Base-by-base conservation (phyloP, 2,113 vertebrate species). In the Ageneiosus marmoratus region DNA sequence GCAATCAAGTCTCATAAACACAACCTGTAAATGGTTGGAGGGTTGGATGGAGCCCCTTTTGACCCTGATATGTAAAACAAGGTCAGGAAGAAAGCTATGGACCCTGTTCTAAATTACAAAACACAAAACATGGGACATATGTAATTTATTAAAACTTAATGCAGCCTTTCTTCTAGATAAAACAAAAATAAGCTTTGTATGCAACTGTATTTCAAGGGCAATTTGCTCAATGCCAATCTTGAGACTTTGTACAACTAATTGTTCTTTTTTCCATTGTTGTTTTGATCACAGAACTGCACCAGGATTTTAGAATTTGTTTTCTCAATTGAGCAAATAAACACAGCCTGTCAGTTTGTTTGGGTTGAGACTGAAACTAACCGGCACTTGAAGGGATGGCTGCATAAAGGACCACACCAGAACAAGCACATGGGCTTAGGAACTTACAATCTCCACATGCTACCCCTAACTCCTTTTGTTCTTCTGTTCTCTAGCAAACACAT, bases 221-320 rank as follows among this genome's bases (percentile, higher is more conserved):
- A 90, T 93, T 92, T 91, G 79, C 85, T 87, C 88, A 89, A 92
- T 91, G 92, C 88, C 75, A 88, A 92, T 91, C 92, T 94, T 89
- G 83, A 91, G 91, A 92, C 90, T 90, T 75, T 44, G 86, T 91
- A 91, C 74, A 91, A 87, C 91, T 89, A 92, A 92, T 90, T 89
- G 90, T 93, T 91, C 92, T 91, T 91, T 92, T 91, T 85, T 89
- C 73, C 77, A 44, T 90, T 65, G 80, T 83, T 55, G 89, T 83
- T 91, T 89, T 92, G 53, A 89, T 91, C 85, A 73, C 74, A 32
- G 34, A 84, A 88, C 72, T 87, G 82, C 41, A 67, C 78, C 79
- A 77, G 82, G 75, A 88, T 87, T 86, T 86, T 80, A 83, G 74
- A 56, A 79, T 87, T 85, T 86, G 80, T 88, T 88, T 91, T 88